Evolutionary conservation across 2,888 invertebrate genomes (phyloP).

Genomic region (Sacculina carcini): DNA sequence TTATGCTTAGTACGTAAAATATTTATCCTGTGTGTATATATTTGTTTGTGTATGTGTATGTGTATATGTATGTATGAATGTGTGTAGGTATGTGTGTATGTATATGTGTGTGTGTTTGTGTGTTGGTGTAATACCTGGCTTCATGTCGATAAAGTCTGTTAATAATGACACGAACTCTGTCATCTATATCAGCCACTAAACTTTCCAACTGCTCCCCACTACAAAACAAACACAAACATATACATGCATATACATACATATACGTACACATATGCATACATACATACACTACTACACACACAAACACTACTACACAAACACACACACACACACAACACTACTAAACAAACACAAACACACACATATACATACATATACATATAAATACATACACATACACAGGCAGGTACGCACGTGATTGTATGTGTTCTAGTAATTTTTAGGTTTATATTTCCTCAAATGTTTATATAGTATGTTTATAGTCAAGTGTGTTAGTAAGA

Average conservation of each 20-base stretch:
- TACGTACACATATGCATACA: not conserved
- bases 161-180: not conserved
- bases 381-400: not conserved
- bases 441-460: not conserved
- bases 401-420: not conserved
- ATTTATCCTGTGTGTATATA: not conserved
- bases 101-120: no score
- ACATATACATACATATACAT: not conserved
- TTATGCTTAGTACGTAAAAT: no score
- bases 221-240: not conserved
- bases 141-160: no score
- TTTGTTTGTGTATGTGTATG: not conserved
- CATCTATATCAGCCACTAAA: not conserved
- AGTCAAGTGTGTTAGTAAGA: no score
- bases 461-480: not conserved
- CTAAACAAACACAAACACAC: not conserved
- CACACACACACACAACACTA: not conserved
- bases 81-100: no score
- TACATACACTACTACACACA: not conserved
- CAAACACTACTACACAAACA: not conserved
- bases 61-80: not conserved
- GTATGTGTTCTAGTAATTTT: not conserved
- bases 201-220: not conserved
- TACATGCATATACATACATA: not conserved
- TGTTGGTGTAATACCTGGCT: no score